A percentile compares a stretch with the other conserved stretches of the same genome.
These are phyloP conservation scores for Tenualosa ilisha DNA, from an alignment of 2,797 vertebrate genomes.

Conservation along the genomic window DNA sequence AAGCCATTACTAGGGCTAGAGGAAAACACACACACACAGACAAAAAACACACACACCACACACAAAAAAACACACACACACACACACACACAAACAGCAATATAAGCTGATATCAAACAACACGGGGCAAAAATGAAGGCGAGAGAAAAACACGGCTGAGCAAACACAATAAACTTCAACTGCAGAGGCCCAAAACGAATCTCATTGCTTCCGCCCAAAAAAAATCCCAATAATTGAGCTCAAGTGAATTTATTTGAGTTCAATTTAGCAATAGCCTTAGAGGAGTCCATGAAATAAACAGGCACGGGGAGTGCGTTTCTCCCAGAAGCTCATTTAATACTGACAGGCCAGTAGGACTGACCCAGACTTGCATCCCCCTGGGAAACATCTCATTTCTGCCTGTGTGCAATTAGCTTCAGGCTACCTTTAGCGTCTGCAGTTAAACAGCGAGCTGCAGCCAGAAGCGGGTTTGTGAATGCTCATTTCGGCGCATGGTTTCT, in stretches of 20 bases:
- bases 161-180: constrained; percentile 17
- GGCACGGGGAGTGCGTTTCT: background rate
- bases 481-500: background rate
- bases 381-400: background rate
- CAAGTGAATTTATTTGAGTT: constrained; percentile 19
- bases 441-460: background rate
- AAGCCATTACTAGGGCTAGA: background rate
- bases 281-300: background rate
- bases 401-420: background rate
- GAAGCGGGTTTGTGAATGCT: background rate
- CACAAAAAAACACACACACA: background rate
- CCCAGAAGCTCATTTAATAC: background rate
- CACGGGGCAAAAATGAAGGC: background rate
- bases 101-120: constrained; percentile 16
- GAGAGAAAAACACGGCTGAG: background rate
- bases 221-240: constrained; percentile 7
- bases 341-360: background rate
- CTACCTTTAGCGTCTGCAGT: background rate
- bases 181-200: background rate
- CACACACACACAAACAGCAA: background rate
- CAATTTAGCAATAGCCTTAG: constrained; percentile 10
- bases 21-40: background rate
- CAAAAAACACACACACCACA: background rate
- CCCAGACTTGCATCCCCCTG: background rate
- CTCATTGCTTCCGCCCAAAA: background rate